phyloP scores from a whole-genome alignment of 2,888 invertebrate genomes.

The Plutella xylostella region DNA sequence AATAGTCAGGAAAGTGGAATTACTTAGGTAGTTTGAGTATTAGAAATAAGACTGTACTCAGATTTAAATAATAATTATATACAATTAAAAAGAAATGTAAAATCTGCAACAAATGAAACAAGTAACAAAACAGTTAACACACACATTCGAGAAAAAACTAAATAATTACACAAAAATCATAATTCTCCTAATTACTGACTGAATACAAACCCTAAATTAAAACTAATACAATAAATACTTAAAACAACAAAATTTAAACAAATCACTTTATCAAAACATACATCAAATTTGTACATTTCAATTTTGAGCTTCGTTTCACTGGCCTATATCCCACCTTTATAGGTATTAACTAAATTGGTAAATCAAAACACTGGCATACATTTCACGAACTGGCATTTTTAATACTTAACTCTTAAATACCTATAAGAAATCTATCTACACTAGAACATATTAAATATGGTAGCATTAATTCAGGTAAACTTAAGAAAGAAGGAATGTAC shows the following conservation, averaged over 20 bases:
- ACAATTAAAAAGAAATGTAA: background rate
- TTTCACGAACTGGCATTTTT: conserved; percentile 18
- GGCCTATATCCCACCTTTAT: conserved; percentile 51
- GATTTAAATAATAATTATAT: background rate
- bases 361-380: conserved; percentile 32
- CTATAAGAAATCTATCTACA: conserved; percentile 1
- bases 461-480: conserved; percentile 50
- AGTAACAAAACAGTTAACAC: conserved; percentile 51
- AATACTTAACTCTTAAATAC: background rate
- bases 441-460: conserved; percentile 28
- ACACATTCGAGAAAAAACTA: conserved; percentile 24
- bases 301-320: conserved; percentile 64
- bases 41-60: conserved; percentile 35
- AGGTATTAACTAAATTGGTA: conserved; percentile 37
- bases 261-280: conserved; percentile 5
- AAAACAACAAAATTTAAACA: conserved; percentile 20
- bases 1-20: conserved; percentile 13
- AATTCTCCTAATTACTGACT: no score
- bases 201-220: conserved; percentile 55
- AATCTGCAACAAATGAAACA: conserved; percentile 50
- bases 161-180: no score
- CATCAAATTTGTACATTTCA: conserved; percentile 48
- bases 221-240: conserved; percentile 61
- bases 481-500: conserved; percentile 52
- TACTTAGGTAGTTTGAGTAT: conserved; percentile 26